phyloP scores from a whole-genome alignment of 2,797 vertebrate genomes.

The Rachycentron canadum region DNA sequence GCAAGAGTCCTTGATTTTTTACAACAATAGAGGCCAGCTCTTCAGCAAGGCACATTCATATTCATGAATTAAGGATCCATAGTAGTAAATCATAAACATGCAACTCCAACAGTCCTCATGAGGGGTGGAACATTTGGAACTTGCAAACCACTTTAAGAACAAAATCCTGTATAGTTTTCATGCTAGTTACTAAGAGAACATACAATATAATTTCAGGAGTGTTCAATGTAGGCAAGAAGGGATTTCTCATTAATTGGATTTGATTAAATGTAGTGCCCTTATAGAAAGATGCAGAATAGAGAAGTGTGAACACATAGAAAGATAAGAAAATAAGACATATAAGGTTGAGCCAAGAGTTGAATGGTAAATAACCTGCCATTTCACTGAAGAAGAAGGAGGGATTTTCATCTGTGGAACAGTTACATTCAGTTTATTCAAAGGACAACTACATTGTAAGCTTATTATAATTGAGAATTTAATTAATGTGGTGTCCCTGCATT shows the following conservation, averaged over 20 bases:
- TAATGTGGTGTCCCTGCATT: constrained; percentile 54
- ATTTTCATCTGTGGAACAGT: constrained; percentile 11
- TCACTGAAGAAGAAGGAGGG: background rate
- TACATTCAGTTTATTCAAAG: constrained; percentile 44
- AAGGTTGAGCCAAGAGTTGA: constrained; percentile 30
- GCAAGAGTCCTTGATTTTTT: constrained; percentile 75
- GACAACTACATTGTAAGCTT: constrained; percentile 23
- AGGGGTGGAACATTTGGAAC: constrained; percentile 44
- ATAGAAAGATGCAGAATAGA: constrained; percentile 3
- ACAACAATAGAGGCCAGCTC: constrained; percentile 70
- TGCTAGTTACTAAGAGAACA: constrained; percentile 5
- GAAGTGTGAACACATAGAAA: constrained; percentile 4
- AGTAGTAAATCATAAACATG: constrained; percentile 67
- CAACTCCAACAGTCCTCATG: constrained; percentile 25
- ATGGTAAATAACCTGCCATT: constrained; percentile 19
- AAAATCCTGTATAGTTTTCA: constrained; percentile 23
- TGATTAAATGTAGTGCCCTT: constrained; percentile 21
- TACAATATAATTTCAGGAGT: constrained; percentile 13
- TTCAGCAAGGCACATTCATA: constrained; percentile 68
- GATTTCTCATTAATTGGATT: constrained; percentile 26
- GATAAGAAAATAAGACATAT: background rate
- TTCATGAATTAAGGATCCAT: constrained; percentile 70
- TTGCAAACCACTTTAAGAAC: constrained; percentile 38
- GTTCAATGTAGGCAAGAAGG: background rate
- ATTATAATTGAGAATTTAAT: constrained; percentile 64